phyloP scores from a whole-genome alignment of 2,888 invertebrate genomes.

The Drosophila maculinotata region DNA sequence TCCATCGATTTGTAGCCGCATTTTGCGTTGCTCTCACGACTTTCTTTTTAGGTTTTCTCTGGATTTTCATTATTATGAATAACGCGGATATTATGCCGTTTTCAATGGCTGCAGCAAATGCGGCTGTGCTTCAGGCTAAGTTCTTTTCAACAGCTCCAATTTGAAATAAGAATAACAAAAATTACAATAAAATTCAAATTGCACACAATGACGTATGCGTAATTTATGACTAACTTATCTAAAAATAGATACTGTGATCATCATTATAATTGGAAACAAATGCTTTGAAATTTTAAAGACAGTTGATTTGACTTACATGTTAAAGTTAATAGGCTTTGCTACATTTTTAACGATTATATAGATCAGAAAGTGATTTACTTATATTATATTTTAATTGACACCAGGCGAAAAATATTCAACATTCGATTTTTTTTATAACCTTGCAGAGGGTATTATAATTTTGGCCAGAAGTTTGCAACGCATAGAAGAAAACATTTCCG shows the following conservation, averaged over 20 bases:
- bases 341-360: background rate
- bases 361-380: background rate
- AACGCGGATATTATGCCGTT: constrained; percentile 42
- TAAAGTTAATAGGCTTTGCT: background rate
- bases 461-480: too few species aligned
- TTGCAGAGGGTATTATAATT: too few species aligned
- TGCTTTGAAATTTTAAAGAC: background rate
- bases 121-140: constrained; percentile 38
- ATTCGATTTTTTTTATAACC: background rate
- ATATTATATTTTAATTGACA: background rate
- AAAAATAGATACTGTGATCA: background rate
- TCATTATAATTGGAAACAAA: background rate
- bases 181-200: constrained; percentile 44
- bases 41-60: background rate
- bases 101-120: constrained; percentile 40
- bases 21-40: constrained; percentile 22
- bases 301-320: background rate
- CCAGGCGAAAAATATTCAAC: too few species aligned
- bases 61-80: constrained; percentile 30
- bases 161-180: constrained; percentile 16
- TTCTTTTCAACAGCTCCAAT: constrained; percentile 29
- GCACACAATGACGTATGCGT: constrained; percentile 5
- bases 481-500: too few species aligned
- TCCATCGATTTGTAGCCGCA: constrained; percentile 59
- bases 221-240: background rate